Percentiles rank a stretch among this genome's conserved stretches.
These are phyloP conservation scores for Popillia japonica DNA, from an alignment of 1,140 invertebrate genomes.

Conservation along the genomic window DNA sequence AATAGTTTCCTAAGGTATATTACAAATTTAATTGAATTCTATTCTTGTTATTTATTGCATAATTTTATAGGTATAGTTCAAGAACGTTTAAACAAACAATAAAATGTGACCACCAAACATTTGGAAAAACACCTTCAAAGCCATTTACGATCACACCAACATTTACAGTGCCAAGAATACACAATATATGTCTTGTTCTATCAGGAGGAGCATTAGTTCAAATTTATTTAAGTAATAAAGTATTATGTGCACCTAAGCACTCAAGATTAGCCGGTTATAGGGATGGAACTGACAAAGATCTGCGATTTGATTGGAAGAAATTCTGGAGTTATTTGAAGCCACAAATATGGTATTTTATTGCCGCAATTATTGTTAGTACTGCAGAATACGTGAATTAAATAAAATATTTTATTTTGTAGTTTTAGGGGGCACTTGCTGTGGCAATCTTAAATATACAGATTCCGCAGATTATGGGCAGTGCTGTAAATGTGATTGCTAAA, in stretches of 20 bases:
- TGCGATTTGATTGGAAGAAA: conserved; percentile 68
- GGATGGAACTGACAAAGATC: conserved; percentile 56
- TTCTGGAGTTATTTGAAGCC: conserved; percentile 71
- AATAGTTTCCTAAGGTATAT: background rate
- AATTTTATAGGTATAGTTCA: background rate
- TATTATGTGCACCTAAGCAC: conserved; percentile 51
- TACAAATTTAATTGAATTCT: background rate
- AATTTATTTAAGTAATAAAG: conserved; percentile 48
- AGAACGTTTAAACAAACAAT: conserved; percentile 15
- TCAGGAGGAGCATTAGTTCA: conserved; percentile 47
- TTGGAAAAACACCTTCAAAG: background rate
- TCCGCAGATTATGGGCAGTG: conserved; percentile 76
- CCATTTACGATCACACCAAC: background rate
- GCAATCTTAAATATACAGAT: conserved; percentile 85
- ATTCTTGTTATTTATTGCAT: conserved; percentile 14
- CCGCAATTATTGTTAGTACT: conserved; percentile 64
- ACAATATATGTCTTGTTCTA: conserved; percentile 48
- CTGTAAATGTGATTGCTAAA: conserved; percentile 78
- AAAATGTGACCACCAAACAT: background rate
- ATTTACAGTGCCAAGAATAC: conserved; percentile 41
- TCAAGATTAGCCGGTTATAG: conserved; percentile 55
- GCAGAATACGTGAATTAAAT: background rate
- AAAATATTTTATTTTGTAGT: conserved; percentile 47
- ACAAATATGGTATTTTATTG: conserved; percentile 65
- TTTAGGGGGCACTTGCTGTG: conserved; percentile 80